phyloP scores from a whole-genome alignment of 2,113 vertebrate species.

The Tretioscincus oriximinensis region DNA sequence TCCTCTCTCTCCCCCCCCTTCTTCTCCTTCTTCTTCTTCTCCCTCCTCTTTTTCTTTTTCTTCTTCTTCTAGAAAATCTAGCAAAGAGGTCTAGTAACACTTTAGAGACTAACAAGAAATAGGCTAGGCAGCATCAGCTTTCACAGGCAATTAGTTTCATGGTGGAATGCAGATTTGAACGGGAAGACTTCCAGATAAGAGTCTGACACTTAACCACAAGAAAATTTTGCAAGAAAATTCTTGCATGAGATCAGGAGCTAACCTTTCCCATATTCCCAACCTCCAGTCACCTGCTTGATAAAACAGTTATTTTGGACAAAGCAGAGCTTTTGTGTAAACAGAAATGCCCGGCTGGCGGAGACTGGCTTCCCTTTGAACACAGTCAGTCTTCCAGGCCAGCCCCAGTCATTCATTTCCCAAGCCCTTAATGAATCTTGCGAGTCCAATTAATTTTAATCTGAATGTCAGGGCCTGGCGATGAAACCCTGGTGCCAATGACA shows the following conservation, averaged over 20 bases:
- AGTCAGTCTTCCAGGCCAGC: slow-evolving; percentile 15
- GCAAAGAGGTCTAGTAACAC: too few species aligned
- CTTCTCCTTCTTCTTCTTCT: too few species aligned
- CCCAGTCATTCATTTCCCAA: slow-evolving; percentile 15
- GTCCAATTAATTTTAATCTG: slow-evolving; percentile 40
- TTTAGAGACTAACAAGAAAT: too few species aligned
- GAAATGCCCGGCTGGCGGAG: not conserved
- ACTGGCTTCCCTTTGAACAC: not conserved
- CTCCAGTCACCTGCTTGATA: not conserved
- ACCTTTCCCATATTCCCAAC: not conserved
- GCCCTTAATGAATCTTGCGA: slow-evolving; percentile 49
- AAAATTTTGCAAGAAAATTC: too few species aligned
- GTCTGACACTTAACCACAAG: too few species aligned
- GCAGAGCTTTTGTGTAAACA: not conserved
- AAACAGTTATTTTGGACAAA: not conserved
- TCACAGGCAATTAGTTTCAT: too few species aligned
- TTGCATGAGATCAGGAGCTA: not conserved
- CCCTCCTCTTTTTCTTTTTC: too few species aligned
- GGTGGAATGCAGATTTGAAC: too few species aligned
- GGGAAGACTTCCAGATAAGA: too few species aligned
- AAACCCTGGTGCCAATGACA: slow-evolving; percentile 26
- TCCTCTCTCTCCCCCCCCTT: too few species aligned
- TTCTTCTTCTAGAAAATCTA: too few species aligned
- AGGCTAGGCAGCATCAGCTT: too few species aligned
- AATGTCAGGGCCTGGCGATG: slow-evolving; percentile 26